phyloP scores from a whole-genome alignment of 2,113 vertebrate genomes.

The Vireo altiloquus region DNA sequence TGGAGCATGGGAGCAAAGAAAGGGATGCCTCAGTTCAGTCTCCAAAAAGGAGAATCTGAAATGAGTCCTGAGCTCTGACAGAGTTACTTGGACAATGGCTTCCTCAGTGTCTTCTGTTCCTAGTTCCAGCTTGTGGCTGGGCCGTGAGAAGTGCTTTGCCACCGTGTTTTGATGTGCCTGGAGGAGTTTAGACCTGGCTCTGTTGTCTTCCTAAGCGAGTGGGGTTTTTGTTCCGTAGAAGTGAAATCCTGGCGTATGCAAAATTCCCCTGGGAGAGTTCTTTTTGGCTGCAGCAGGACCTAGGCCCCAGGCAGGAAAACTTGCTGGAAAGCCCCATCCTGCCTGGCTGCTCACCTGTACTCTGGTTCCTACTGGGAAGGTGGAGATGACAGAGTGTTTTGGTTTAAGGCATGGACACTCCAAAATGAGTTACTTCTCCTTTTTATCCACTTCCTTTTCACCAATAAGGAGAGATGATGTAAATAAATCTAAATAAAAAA shows the following conservation, averaged over 20 bases:
- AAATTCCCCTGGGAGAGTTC: neutral
- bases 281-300: neutral
- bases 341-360: neutral
- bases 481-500: neutral
- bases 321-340: neutral
- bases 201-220: neutral
- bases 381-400: neutral
- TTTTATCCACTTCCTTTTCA: neutral
- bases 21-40: neutral
- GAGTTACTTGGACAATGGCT: rapidly evolving
- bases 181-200: neutral
- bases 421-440: neutral
- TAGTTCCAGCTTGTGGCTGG: neutral
- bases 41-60: neutral
- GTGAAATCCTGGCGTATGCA: neutral
- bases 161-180: neutral
- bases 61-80: neutral
- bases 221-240: neutral
- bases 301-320: neutral
- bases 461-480: neutral
- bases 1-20: neutral
- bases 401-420: neutral
- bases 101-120: neutral
- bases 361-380: neutral
- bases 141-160: neutral